Conservation (phyloP, 2,888 invertebrate species). For the Trilocha varians region DNA sequence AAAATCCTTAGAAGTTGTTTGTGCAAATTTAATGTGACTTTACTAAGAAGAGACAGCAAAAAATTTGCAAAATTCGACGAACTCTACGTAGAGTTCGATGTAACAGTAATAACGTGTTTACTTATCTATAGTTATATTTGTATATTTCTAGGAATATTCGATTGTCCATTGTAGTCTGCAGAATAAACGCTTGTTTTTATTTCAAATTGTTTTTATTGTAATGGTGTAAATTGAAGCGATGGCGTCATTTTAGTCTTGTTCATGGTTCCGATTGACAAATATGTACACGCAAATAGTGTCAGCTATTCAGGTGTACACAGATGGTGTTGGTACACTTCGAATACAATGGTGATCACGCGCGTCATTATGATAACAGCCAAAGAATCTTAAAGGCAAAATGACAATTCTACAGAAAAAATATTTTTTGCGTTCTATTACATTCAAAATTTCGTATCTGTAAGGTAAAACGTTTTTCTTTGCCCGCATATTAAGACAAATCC, state of each 20-base stretch:
- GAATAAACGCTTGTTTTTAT: background rate
- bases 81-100: no score
- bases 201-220: background rate
- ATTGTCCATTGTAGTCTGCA: no score
- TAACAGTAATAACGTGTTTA: no score
- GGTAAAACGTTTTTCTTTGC: no score
- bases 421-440: background rate
- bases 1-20: no score
- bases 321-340: constrained; percentile 25
- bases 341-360: constrained; percentile 29
- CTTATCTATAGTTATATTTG: no score
- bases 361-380: constrained; percentile 28
- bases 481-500: no score
- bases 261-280: constrained; percentile 11
- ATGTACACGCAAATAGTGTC: constrained; percentile 23
- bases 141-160: no score
- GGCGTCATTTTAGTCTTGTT: constrained; percentile 1
- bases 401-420: background rate
- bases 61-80: no score
- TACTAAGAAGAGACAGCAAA: no score
- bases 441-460: no score
- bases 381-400: constrained; percentile 20
- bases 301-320: constrained; percentile 33
- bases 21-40: no score
- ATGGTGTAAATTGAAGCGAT: background rate